Conservation (phyloP, 35 echinoderm and acorn worm species). For the Patiria miniata region DNA sequence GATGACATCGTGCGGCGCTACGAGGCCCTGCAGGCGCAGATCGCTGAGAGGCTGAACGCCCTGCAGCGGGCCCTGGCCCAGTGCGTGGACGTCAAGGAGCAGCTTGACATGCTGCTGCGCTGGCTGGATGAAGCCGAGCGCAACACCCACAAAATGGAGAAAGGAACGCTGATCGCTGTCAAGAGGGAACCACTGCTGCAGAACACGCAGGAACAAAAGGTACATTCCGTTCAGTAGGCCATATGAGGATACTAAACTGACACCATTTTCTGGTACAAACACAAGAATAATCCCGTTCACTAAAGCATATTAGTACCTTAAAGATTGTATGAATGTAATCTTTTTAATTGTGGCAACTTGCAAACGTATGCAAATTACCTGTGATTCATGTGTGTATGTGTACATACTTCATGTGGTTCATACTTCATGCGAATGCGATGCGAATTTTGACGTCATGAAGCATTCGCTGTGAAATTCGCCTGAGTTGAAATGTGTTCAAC, state of each 20-base stretch:
- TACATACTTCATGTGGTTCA: too few species aligned
- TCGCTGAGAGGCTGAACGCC: slow-evolving; percentile 60
- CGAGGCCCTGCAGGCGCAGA: slow-evolving; percentile 68
- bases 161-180: slow-evolving; percentile 75
- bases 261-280: too few species aligned
- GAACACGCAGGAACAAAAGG: slow-evolving; percentile 95
- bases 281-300: too few species aligned
- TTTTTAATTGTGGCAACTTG: too few species aligned
- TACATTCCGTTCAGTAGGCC: slow-evolving; percentile 9
- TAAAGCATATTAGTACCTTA: too few species aligned
- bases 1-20: slow-evolving; percentile 67
- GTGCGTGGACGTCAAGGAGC: slow-evolving; percentile 80
- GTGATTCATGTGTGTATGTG: too few species aligned
- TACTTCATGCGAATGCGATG: too few species aligned
- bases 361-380: too few species aligned
- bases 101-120: slow-evolving; percentile 70
- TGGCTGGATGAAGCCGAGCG: slow-evolving; percentile 95
- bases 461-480: too few species aligned
- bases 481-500: too few species aligned
- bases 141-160: slow-evolving; percentile 90
- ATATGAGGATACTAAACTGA: neutral
- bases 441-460: too few species aligned
- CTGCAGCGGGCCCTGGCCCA: slow-evolving; percentile 83
- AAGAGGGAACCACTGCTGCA: slow-evolving; percentile 85
- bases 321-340: too few species aligned